Evolutionary conservation across 1,140 invertebrate genomes (phyloP), one percentile per base, ranked within the genome.

Genomic region (Trissolcus basalis): DNA sequence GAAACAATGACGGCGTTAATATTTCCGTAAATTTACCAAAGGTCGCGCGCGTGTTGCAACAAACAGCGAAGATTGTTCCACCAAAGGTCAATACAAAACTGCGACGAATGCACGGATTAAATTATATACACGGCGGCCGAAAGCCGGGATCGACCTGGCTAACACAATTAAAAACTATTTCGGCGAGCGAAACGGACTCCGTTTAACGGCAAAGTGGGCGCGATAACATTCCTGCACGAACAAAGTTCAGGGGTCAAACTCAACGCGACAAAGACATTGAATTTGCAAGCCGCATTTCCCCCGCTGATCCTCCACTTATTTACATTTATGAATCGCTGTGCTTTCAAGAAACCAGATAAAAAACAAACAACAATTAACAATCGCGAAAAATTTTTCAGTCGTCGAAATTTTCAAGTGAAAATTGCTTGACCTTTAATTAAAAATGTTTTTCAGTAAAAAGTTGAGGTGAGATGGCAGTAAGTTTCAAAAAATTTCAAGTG

Each of bases 1-100:
- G 41, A 51, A 63, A 70, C 68, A 71, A 71, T 63, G 33, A 35
- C 54, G 59, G 45, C 16, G 53, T 15, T 58, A 63, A 71, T 71
- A 71, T 72, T 72, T 72, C 59, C 59, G 51, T 71, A 71, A 71
- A 71, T 63, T 71, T 58, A 41, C 68, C 45, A 71, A 71, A 71
- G 68, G 68, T 71, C 59, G 47, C 53, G 41, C 51, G 47, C 53
- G 32, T 71, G 68, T 71, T 47, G 68, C 32, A 71, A 71, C 43
- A 59, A 59, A 5, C 47, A 10, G 19, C n/a, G 12, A 47, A 50
- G 58, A 61, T 58, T 58, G 33, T 58, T 71, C 53, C 36, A 27
- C 12, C 51, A 70, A 70, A 70, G 67, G 67, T 70, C 51, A 70
- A 41, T 56, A 48, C 11, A 41, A 47, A 58, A 47, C 47, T 55